phyloP scores from a whole-genome alignment of 2,797 vertebrate genomes.

The Sternotherus odoratus region DNA sequence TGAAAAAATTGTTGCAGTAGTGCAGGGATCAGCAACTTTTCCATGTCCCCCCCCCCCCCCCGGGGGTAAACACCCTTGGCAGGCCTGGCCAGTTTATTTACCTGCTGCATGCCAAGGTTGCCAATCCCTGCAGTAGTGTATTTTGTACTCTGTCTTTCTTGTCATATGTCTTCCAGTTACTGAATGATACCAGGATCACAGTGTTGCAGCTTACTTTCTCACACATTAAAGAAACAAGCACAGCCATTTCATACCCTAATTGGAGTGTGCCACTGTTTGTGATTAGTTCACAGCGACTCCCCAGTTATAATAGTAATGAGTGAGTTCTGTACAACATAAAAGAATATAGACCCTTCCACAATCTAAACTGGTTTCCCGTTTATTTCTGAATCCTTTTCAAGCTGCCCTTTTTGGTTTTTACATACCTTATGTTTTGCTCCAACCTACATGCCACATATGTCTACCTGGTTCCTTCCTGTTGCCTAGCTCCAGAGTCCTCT shows the following conservation, averaged over 20 bases:
- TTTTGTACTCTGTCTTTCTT: neutral
- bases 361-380: neutral
- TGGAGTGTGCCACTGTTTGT: neutral
- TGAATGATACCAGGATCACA: neutral
- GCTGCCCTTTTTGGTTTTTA: neutral
- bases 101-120: no score
- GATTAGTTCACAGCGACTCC: neutral
- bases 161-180: neutral
- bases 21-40: no score
- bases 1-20: fast-evolving
- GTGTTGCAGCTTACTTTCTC: neutral
- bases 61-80: no score
- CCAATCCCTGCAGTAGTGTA: fast-evolving
- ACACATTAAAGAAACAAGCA: neutral
- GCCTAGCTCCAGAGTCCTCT: neutral
- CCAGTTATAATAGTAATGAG: neutral
- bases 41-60: no score
- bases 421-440: neutral
- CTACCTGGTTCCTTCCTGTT: neutral
- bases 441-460: neutral
- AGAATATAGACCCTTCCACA: fast-evolving
- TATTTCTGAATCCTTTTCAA: neutral
- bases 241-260: neutral
- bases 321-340: neutral
- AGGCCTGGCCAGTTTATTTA: no score